phyloP scores from a whole-genome alignment of 1,140 invertebrate species.

The Pristionchus pacificus region DNA sequence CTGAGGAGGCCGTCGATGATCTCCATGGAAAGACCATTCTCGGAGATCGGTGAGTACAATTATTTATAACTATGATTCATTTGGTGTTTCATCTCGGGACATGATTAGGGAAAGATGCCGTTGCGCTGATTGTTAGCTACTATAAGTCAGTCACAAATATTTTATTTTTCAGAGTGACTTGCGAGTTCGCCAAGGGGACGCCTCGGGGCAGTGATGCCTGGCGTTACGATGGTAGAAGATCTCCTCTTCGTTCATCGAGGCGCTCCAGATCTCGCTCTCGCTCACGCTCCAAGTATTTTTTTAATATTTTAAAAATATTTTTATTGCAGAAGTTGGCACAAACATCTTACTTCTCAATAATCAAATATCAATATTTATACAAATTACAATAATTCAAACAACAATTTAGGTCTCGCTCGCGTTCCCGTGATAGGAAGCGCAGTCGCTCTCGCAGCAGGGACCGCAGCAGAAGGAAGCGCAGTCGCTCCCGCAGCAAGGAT shows the following conservation, averaged over 20 bases:
- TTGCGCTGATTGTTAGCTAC: too few relatives aligned
- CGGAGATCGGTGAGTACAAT: constrained; percentile 75
- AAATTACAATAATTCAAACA: too few relatives aligned
- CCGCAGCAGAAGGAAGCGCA: background rate
- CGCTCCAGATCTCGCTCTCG: constrained; percentile 20
- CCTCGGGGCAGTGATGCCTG: constrained; percentile 27
- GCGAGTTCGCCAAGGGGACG: constrained; percentile 32
- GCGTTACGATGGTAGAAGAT: constrained; percentile 18
- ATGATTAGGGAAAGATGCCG: too few relatives aligned
- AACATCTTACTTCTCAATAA: too few relatives aligned
- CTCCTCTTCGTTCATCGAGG: constrained; percentile 10
- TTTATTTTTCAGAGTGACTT: constrained; percentile 29
- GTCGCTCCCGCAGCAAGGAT: constrained; percentile 3
- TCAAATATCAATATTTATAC: too few relatives aligned
- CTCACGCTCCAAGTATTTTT: constrained; percentile 24
- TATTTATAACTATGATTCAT: background rate
- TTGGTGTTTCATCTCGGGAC: background rate
- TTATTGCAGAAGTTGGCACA: background rate
- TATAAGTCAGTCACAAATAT: constrained; percentile 11
- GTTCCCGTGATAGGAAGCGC: constrained; percentile 16
- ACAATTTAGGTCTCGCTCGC: constrained; percentile 25
- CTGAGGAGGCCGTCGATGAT: constrained; percentile 95
- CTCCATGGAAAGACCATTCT: constrained; percentile 89
- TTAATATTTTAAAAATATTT: constrained; percentile 2
- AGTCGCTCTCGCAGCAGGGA: constrained; percentile 19